Base-by-base conservation (phyloP, 2,888 invertebrate species). In the Timandra comae region DNA sequence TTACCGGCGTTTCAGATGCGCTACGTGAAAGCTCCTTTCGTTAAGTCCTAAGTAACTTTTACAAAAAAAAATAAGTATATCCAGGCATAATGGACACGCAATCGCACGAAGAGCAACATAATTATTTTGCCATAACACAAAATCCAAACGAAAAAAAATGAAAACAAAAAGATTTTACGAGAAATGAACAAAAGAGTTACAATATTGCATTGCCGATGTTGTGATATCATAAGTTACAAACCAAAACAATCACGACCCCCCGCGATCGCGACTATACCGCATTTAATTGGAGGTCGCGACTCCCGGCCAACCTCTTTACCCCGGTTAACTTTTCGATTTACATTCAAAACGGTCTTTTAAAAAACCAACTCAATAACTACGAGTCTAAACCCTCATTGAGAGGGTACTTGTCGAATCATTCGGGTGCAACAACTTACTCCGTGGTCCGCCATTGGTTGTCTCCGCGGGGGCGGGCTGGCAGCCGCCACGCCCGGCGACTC, bases 311-410 rank as follows among this genome's bases (percentile, higher is more conserved):
- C 69, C 81, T 74, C 79, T 84, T 81, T 74, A 74, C 75, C 68
- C 59, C 73, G 74, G 73, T 72, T 82, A 85, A 84, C 82, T 84
- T 85, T 85, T 78, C 82, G 79, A 84, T 85, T 84, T 85, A 84
- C 79, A 84, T 82, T 82, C 82, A 84, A 84, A 84, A 78, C 80
- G 82, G 77, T 64, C 70, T 78, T 82, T 85, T 81, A 77, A 81
- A 79, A 71, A 80, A 68, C 46, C 73, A 78, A 84, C 82, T 78
- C 77, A 73, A 82, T 81, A 84, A 74, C 75, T 68, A 69, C 66
- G 58, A 62, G 61, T 61, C 66, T 69, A 75, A 78, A 68, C 65
- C 73, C 71, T 63, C 63, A 69, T 68, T 67, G 16, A 70, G 72
- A 65, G 67, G 61, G 69, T 64, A 69, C 84, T 84, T 73, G 69